These are phyloP conservation scores for Polypedilum pembai DNA, from an alignment of 1,140 invertebrate species.

Conservation along the genomic window DNA sequence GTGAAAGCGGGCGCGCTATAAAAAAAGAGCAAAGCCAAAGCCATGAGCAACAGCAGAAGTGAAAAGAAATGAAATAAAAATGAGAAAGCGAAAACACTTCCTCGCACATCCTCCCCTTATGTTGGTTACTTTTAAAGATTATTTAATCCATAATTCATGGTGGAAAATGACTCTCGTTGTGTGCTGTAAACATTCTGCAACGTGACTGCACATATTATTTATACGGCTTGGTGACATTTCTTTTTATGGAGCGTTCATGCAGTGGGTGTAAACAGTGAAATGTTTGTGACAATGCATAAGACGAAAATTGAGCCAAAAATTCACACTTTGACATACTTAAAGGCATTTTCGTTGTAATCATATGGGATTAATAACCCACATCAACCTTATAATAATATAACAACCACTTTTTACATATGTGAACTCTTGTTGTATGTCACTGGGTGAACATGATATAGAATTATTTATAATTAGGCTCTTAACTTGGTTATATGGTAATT, in stretches of 20 bases:
- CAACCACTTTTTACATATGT: too few species aligned
- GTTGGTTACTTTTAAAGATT: slow-evolving; percentile 18
- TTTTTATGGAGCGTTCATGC: background rate
- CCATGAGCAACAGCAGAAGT: background rate
- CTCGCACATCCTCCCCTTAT: background rate
- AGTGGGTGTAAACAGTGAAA: too few species aligned
- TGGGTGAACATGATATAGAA: too few species aligned
- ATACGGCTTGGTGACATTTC: background rate
- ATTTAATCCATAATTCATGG: slow-evolving; percentile 18
- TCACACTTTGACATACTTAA: too few species aligned
- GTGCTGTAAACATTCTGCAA: slow-evolving; percentile 11
- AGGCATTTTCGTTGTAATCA: too few species aligned
- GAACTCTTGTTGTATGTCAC: too few species aligned
- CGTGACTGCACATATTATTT: slow-evolving; percentile 11
- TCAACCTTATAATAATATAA: too few species aligned
- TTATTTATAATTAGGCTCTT: too few species aligned
- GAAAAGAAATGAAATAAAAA: background rate
- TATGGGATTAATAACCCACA: too few species aligned
- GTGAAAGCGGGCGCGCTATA: slow-evolving; percentile 5
- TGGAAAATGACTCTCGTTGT: slow-evolving; percentile 2
- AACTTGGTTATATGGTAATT: too few species aligned
- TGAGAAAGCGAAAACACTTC: background rate
- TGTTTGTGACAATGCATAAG: too few species aligned
- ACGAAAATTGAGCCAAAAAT: too few species aligned
- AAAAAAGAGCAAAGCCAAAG: background rate